Evolutionary conservation across 2,797 vertebrate species (phyloP).

Genomic region (Stomatorhinus walkeri): DNA sequence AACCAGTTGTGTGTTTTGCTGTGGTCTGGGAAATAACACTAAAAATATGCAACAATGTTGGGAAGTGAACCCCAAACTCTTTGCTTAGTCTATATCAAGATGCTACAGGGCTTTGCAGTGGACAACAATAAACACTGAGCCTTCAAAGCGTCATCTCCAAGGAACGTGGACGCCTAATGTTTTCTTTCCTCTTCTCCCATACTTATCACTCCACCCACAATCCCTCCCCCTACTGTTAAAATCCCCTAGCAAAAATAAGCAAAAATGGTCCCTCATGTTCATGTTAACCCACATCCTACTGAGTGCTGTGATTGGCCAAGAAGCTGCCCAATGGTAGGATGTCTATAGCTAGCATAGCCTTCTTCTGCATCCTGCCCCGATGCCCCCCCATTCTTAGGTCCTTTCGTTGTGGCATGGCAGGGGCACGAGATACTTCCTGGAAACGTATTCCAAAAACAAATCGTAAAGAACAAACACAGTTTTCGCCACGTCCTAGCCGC

Average conservation of each 20-base stretch:
- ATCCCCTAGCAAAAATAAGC: background rate
- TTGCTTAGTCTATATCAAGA: background rate
- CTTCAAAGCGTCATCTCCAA: background rate
- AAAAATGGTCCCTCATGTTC: background rate
- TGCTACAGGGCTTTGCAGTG: background rate
- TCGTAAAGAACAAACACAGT: background rate
- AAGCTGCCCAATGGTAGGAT: background rate
- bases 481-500: background rate
- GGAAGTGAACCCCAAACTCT: background rate
- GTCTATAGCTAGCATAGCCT: background rate
- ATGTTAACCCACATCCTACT: background rate
- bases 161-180: background rate
- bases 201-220: background rate
- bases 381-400: background rate
- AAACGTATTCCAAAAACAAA: background rate
- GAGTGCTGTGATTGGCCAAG: background rate
- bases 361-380: background rate
- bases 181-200: background rate
- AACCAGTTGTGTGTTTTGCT: background rate
- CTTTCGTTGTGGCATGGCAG: background rate
- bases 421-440: constrained; percentile 9
- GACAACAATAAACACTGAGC: constrained; percentile 14
- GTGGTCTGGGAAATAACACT: background rate
- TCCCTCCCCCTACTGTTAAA: background rate
- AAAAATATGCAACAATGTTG: constrained; percentile 17